phyloP scores from a whole-genome alignment of 2,888 invertebrate species.

The Iphiclides podalirius region DNA sequence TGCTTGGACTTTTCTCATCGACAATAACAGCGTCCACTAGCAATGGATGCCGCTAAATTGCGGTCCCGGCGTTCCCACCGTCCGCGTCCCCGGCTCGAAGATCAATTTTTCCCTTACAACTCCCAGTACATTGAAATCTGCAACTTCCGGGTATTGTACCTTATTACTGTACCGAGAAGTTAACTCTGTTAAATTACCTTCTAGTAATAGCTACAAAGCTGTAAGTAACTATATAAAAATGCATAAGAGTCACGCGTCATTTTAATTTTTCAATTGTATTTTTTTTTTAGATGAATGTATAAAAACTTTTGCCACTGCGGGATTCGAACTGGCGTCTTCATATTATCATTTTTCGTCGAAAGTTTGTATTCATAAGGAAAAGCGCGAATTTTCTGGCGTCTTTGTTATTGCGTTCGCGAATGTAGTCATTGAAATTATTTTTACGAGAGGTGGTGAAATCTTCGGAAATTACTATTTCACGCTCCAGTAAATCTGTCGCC shows the following conservation, averaged over 20 bases:
- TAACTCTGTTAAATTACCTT: conserved; percentile 9
- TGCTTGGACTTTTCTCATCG: conserved; percentile 62
- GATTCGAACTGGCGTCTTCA: too few relatives aligned
- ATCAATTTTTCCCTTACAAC: conserved; percentile 30
- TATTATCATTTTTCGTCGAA: background rate
- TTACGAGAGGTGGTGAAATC: conserved; percentile 7
- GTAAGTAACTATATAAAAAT: background rate
- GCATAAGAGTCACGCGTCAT: background rate
- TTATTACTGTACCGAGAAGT: conserved; percentile 16
- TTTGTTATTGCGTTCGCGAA: conserved; percentile 7
- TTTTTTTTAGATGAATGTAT: too few relatives aligned
- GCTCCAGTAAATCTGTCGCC: conserved; percentile 20
- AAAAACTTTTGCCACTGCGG: too few relatives aligned
- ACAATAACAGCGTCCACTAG: conserved; percentile 37
- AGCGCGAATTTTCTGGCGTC: background rate
- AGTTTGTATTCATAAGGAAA: background rate
- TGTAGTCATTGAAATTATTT: conserved; percentile 7
- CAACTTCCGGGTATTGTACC: conserved; percentile 29
- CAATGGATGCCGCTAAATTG: conserved; percentile 47
- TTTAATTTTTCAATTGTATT: too few relatives aligned
- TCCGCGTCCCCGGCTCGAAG: conserved; percentile 26
- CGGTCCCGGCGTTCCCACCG: conserved; percentile 27
- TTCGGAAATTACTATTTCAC: conserved; percentile 25
- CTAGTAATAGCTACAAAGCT: background rate
- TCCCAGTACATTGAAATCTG: conserved; percentile 20